phyloP scores from a whole-genome alignment of 1,140 invertebrate species.

The Ephestia elutella region DNA sequence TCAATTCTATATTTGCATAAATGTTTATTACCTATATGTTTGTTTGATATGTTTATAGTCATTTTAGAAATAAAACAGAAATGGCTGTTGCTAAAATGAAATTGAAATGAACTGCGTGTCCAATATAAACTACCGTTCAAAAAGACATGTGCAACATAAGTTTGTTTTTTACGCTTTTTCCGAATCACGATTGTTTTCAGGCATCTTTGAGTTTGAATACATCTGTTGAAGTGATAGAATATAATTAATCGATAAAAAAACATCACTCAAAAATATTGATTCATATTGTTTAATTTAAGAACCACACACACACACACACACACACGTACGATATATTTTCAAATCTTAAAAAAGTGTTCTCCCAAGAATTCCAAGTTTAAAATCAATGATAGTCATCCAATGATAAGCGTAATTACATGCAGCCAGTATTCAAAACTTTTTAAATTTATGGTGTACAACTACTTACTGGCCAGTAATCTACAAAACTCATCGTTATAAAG shows the following conservation, averaged over 20 bases:
- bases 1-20: too few species aligned
- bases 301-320: too few species aligned
- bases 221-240: constrained; percentile 20
- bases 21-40: too few species aligned
- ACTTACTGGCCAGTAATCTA: constrained; percentile 18
- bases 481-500: constrained; percentile 19
- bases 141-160: constrained; percentile 17
- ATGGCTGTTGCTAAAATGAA: too few species aligned
- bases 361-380: neutral
- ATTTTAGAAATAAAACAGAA: too few species aligned
- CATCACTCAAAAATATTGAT: neutral
- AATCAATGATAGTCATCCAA: neutral
- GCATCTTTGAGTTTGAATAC: constrained; percentile 6
- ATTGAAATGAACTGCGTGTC: too few species aligned
- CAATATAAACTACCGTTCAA: neutral
- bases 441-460: neutral
- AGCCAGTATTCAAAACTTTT: neutral
- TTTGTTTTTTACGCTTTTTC: constrained; percentile 25
- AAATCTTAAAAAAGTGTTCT: too few species aligned
- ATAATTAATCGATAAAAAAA: too few species aligned
- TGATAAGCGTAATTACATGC: neutral
- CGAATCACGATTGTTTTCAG: constrained; percentile 25
- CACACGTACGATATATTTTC: too few species aligned
- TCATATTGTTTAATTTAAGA: too few species aligned
- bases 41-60: too few species aligned